Percentiles rank a stretch among this genome's conserved stretches.
phyloP scores from a whole-genome alignment of 2,797 vertebrate species.

The Euphonia xanthogaster region DNA sequence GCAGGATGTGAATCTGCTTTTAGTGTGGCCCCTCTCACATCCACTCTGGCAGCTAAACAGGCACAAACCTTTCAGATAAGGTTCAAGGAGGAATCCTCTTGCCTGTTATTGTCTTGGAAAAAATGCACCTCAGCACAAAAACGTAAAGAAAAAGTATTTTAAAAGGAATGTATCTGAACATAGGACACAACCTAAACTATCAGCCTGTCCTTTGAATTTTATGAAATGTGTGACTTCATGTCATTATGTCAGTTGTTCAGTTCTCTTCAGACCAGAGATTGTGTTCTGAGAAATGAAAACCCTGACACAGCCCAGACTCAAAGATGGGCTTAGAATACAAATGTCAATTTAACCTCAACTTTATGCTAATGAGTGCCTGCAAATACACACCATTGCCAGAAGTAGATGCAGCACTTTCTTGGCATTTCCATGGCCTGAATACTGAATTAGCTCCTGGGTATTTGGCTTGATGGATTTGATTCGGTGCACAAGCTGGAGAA shows the following conservation, averaged over 20 bases:
- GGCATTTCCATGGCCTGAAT: slow-evolving; percentile 69
- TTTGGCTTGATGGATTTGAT: slow-evolving; percentile 61
- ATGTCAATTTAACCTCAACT: neutral
- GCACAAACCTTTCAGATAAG: neutral
- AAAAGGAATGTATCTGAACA: neutral
- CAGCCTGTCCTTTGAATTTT: neutral
- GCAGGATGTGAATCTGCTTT: neutral
- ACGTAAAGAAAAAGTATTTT: neutral
- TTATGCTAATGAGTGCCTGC: neutral
- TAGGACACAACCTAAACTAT: neutral
- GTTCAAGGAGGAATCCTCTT: neutral
- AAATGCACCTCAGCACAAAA: neutral
- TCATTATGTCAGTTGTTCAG: neutral
- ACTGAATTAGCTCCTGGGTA: slow-evolving; percentile 79
- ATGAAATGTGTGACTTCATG: neutral
- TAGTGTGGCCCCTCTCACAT: neutral
- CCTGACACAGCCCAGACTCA: neutral
- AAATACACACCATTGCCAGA: neutral
- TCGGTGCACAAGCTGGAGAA: slow-evolving; percentile 61
- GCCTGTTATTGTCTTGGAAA: neutral
- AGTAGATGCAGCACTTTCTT: slow-evolving; percentile 16
- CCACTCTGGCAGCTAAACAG: neutral
- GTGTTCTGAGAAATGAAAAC: neutral
- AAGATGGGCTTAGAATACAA: neutral
- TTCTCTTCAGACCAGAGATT: neutral